A percentile compares a stretch with the other conserved stretches of the same genome.
Evolutionary conservation across 2,797 vertebrate species (phyloP).

Genomic region (Podargus strigoides): DNA sequence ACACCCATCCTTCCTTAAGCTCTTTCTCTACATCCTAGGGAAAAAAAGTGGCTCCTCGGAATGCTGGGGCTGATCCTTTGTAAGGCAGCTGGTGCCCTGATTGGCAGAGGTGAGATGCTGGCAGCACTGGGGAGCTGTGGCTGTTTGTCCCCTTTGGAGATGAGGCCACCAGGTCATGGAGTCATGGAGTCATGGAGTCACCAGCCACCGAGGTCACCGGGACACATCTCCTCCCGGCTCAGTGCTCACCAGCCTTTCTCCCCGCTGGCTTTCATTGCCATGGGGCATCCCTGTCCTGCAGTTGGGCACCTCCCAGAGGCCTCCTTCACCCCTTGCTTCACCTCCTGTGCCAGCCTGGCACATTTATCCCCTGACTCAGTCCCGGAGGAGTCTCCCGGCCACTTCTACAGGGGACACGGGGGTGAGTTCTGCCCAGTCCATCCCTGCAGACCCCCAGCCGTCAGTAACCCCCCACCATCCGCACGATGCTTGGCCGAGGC

Average conservation of each 20-base stretch:
- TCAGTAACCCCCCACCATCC: fast-evolving
- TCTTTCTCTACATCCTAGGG: neutral
- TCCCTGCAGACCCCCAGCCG: neutral
- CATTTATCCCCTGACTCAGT: fast-evolving
- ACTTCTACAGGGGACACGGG: fast-evolving
- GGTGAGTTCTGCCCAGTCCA: neutral
- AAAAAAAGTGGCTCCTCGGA: neutral
- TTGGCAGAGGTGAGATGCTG: fast-evolving
- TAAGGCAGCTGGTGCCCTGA: fast-evolving
- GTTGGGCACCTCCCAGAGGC: neutral
- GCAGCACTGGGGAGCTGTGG: fast-evolving
- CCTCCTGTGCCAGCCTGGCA: fast-evolving
- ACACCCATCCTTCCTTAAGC: neutral
- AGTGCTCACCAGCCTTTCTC: neutral
- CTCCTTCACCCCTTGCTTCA: neutral
- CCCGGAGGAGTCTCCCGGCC: fast-evolving
- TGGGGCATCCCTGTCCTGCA: fast-evolving
- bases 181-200: too few relatives aligned
- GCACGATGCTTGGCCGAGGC: fast-evolving
- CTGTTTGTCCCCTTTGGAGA: neutral
- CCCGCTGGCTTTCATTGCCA: fast-evolving
- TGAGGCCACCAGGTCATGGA: neutral
- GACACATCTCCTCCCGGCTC: neutral
- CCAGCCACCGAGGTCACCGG: too few relatives aligned
- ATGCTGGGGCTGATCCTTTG: neutral